phyloP scores from a whole-genome alignment of 2,888 invertebrate species.

The Silvanus unidentatus region DNA sequence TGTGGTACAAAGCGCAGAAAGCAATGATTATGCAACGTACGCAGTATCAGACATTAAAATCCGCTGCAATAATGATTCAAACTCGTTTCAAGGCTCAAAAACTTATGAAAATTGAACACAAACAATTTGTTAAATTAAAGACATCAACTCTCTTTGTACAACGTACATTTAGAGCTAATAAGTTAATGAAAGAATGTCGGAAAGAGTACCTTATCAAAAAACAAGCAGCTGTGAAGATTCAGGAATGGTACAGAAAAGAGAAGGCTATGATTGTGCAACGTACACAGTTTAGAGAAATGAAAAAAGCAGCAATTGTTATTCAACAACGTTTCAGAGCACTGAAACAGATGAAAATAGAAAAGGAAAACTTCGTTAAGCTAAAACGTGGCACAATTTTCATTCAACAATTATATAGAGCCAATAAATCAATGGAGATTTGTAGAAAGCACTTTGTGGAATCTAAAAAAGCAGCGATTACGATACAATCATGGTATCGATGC shows the following conservation, averaged over 20 bases:
- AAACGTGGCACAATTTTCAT: too few species aligned
- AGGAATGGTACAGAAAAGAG: conserved; percentile 16
- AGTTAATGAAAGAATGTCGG: conserved; percentile 30
- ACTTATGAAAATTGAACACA: conserved; percentile 32
- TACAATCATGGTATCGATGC: background rate
- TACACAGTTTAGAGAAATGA: conserved; percentile 28
- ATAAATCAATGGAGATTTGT: conserved; percentile 20
- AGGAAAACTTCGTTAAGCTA: conserved; percentile 10
- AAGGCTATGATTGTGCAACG: background rate
- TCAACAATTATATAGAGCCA: too few species aligned
- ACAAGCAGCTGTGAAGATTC: conserved; percentile 28
- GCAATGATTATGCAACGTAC: conserved; percentile 42
- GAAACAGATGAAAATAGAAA: conserved; percentile 18
- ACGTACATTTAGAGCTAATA: conserved; percentile 45
- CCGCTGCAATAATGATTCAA: conserved; percentile 47
- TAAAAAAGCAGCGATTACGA: background rate
- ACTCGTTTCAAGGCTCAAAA: conserved; percentile 35
- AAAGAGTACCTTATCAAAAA: conserved; percentile 8
- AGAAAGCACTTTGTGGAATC: background rate
- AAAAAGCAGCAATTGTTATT: background rate
- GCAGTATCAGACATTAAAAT: conserved; percentile 42
- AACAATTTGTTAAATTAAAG: conserved; percentile 14
- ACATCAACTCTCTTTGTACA: conserved; percentile 44
- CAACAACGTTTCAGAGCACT: background rate
- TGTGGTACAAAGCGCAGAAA: conserved; percentile 46